Conservation (phyloP, 2,888 invertebrate genomes). For the Ctena decussata region DNA sequence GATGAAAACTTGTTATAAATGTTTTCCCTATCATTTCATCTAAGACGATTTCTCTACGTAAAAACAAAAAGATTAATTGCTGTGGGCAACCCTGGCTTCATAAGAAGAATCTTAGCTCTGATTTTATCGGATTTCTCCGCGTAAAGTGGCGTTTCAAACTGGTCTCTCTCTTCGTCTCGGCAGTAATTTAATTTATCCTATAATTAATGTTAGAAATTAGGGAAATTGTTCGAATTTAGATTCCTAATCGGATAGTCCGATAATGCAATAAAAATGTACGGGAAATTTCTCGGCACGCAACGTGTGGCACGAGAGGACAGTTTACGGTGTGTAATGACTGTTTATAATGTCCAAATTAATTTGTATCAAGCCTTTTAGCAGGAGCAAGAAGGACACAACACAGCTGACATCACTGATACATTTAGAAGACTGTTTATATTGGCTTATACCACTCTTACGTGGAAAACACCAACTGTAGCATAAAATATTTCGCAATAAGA, state of each 20-base stretch:
- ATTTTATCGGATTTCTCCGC: conserved; percentile 63
- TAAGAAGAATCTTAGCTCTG: conserved; percentile 46
- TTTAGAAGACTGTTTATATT: too few species aligned
- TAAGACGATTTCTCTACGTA: neutral
- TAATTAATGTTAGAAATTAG: conserved; percentile 71
- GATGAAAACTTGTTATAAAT: too few species aligned
- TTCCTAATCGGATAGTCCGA: conserved; percentile 64
- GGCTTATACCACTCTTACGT: too few species aligned
- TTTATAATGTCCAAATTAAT: neutral
- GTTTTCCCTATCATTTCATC: neutral
- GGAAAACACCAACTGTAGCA: too few species aligned
- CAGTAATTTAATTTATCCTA: conserved; percentile 65
- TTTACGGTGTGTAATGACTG: neutral
- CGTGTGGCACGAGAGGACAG: conserved; percentile 10
- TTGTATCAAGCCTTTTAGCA: neutral
- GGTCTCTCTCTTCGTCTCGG: conserved; percentile 52
- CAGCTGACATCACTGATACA: too few species aligned
- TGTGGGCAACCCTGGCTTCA: conserved; percentile 48
- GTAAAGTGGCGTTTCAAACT: conserved; percentile 40
- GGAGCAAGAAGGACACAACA: too few species aligned
- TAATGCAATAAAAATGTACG: conserved; percentile 58
- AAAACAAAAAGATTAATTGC: conserved; percentile 58
- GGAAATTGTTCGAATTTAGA: conserved; percentile 67
- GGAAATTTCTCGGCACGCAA: conserved; percentile 33
- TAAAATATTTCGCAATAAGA: too few species aligned